Evolutionary conservation across 2,797 vertebrate species (phyloP).

Genomic region (Sebastes flavidus): DNA sequence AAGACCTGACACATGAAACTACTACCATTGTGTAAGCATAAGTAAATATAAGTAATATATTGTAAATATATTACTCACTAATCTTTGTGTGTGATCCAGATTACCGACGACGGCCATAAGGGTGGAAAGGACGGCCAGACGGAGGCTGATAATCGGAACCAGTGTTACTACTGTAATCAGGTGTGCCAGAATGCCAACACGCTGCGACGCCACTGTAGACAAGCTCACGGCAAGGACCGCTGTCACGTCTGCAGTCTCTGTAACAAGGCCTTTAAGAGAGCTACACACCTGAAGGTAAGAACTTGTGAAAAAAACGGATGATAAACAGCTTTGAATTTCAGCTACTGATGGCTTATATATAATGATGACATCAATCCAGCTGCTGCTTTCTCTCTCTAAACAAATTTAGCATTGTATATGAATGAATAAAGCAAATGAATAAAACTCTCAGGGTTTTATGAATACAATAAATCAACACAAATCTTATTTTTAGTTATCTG

Average conservation of each 20-base stretch:
- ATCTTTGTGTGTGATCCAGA: slow-evolving; percentile 71
- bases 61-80: neutral
- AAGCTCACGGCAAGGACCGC: slow-evolving; percentile 92
- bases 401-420: neutral
- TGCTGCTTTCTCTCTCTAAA: neutral
- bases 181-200: slow-evolving; percentile 86
- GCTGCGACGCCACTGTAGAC: slow-evolving; percentile 90
- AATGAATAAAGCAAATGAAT: neutral
- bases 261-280: slow-evolving; percentile 95
- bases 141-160: slow-evolving; percentile 86
- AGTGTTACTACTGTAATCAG: slow-evolving; percentile 91
- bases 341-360: neutral
- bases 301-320: neutral
- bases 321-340: neutral
- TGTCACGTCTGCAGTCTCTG: slow-evolving; percentile 92
- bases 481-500: neutral
- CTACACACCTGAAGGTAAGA: slow-evolving; percentile 95
- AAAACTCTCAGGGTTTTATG: neutral
- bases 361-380: neutral
- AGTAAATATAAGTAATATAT: too few relatives aligned
- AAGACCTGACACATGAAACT: neutral
- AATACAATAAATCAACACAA: neutral
- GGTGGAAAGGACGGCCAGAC: slow-evolving; percentile 73
- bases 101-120: slow-evolving; percentile 79
- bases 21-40: neutral